These are phyloP conservation scores for Athene cunicularia DNA, from an alignment of 2,113 vertebrate genomes.

Conservation along the genomic window DNA sequence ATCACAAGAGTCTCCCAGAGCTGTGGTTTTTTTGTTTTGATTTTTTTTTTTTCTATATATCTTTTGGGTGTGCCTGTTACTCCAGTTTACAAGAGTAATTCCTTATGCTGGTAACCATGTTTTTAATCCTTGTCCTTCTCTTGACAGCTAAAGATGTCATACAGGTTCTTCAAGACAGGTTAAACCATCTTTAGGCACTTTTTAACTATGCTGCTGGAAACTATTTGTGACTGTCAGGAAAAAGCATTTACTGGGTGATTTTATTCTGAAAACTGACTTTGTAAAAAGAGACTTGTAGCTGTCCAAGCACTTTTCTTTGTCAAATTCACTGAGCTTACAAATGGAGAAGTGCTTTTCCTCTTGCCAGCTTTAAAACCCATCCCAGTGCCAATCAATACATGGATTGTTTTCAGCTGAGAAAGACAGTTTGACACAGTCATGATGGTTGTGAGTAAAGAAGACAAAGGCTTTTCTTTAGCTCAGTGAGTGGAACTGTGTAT, in stretches of 20 bases:
- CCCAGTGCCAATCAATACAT: neutral
- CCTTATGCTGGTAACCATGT: accelerated
- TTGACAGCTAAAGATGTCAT: neutral
- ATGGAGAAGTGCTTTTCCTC: neutral
- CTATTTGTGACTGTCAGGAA: slow-evolving; percentile 37
- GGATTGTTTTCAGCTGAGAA: slow-evolving; percentile 21
- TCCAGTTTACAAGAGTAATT: neutral
- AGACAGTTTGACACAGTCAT: slow-evolving; percentile 15
- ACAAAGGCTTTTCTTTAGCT: neutral
- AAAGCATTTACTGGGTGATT: slow-evolving; percentile 32
- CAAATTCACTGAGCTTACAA: slow-evolving; percentile 11
- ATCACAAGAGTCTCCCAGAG: neutral
- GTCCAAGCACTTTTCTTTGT: slow-evolving; percentile 46
- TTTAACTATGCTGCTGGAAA: slow-evolving; percentile 2
- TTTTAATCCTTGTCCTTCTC: neutral
- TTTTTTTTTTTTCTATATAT: neutral
- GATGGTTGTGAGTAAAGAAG: neutral
- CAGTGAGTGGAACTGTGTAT: neutral
- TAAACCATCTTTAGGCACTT: slow-evolving; percentile 22
- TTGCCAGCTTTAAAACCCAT: slow-evolving; percentile 3
- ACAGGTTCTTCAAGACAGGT: slow-evolving; percentile 11
- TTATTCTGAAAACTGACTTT: slow-evolving; percentile 39
- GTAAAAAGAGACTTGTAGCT: slow-evolving; percentile 15
- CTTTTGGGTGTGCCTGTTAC: neutral
- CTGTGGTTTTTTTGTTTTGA: neutral